phyloP scores from a whole-genome alignment of 2,797 vertebrate genomes.

The Tokudaia muenninki region DNA sequence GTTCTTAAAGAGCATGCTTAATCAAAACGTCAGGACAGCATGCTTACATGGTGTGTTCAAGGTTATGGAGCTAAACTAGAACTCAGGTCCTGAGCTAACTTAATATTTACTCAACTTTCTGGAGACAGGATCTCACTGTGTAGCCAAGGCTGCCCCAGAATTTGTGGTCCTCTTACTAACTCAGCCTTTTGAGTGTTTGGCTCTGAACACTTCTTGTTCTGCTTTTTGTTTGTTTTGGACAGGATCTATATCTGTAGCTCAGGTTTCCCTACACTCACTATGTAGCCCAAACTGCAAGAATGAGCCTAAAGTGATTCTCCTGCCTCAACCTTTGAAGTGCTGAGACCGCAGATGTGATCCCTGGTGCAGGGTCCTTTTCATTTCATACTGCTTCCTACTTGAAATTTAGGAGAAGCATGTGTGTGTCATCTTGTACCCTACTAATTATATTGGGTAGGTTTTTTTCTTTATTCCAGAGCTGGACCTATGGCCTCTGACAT shows the following conservation, averaged over 20 bases:
- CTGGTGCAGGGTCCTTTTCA: not conserved
- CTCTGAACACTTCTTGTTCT: not conserved
- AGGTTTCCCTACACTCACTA: not conserved
- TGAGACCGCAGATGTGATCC: not conserved
- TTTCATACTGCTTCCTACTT: not conserved
- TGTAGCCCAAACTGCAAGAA: not conserved
- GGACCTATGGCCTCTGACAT: not conserved
- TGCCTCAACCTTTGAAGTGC: not conserved
- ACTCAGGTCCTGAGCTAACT: slow-evolving; percentile 29
- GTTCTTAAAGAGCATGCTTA: not conserved
- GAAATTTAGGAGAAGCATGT: not conserved
- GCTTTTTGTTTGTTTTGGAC: not conserved
- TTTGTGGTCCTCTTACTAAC: not conserved
- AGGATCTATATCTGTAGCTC: not conserved
- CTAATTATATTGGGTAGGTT: not conserved
- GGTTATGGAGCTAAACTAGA: slow-evolving; percentile 22
- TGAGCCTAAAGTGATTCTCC: not conserved
- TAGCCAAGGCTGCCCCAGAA: not conserved
- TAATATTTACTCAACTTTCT: not conserved
- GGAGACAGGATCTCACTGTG: not conserved
- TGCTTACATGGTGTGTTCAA: not conserved
- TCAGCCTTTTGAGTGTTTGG: not conserved
- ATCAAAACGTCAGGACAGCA: not conserved
- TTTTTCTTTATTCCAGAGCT: not conserved
- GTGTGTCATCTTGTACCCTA: slow-evolving; percentile 4